Conservation (phyloP, 1,140 invertebrate genomes). For the Limonius californicus region DNA sequence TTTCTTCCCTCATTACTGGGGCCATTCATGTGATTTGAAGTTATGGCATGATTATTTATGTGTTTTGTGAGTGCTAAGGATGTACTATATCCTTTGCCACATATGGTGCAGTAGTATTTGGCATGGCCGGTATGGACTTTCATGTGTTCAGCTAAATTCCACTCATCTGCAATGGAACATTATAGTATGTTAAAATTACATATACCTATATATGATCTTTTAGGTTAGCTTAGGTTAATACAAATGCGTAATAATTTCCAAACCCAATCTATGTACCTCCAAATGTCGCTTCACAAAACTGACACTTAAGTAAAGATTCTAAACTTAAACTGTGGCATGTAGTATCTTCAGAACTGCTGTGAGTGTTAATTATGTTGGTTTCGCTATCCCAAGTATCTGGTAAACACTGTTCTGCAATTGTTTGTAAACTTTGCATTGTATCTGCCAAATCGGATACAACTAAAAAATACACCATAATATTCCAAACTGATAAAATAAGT, state of each 20-base stretch:
- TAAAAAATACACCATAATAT: conserved; percentile 7
- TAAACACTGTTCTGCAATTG: conserved; percentile 45
- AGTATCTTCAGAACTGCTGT: conserved; percentile 32
- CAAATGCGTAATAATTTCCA: too few species aligned
- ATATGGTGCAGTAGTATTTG: conserved; percentile 42
- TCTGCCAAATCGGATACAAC: conserved; percentile 44
- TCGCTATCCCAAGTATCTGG: conserved; percentile 38
- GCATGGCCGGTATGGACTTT: conserved; percentile 42
- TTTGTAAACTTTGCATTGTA: conserved; percentile 46
- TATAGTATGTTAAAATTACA: too few species aligned
- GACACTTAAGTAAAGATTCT: conserved; percentile 40
- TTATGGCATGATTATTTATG: conserved; percentile 24
- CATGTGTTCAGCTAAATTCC: conserved; percentile 43
- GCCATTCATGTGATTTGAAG: neutral
- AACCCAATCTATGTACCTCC: conserved; percentile 36
- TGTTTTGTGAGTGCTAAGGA: conserved; percentile 33
- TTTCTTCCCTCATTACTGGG: neutral
- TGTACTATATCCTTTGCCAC: conserved; percentile 29
- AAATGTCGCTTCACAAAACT: conserved; percentile 44
- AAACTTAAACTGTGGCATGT: conserved; percentile 39
- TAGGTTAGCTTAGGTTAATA: neutral
- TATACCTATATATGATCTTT: conserved; percentile 14
- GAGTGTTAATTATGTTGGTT: conserved; percentile 30
- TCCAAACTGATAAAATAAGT: conserved; percentile 2
- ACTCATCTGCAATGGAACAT: conserved; percentile 37